phyloP scores from a whole-genome alignment of 2,113 vertebrate genomes.

The Sander lucioperca region DNA sequence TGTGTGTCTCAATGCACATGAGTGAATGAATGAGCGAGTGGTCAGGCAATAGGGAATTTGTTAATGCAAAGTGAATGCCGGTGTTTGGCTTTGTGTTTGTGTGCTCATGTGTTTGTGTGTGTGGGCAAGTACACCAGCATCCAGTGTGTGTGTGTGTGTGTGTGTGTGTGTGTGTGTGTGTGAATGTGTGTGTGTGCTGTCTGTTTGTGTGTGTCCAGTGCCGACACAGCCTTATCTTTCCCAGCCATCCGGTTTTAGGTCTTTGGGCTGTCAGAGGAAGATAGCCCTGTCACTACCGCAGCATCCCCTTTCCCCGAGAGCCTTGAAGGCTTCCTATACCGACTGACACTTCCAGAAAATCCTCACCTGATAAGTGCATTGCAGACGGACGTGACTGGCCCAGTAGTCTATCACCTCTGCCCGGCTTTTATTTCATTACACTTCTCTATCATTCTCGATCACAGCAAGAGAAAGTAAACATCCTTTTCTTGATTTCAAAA shows the following conservation, averaged over 20 bases:
- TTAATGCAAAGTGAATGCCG: constrained; percentile 80
- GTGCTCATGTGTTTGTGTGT: constrained; percentile 16
- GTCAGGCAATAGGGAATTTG: constrained; percentile 75
- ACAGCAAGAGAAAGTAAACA: constrained; percentile 41
- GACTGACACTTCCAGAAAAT: constrained; percentile 78
- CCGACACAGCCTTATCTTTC: constrained; percentile 73
- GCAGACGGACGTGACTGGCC: constrained; percentile 67
- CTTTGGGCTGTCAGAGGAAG: constrained; percentile 81
- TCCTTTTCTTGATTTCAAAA: constrained; percentile 43
- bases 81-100: constrained; percentile 60
- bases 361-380: constrained; percentile 78
- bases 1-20: constrained; percentile 46
- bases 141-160: constrained; percentile 3
- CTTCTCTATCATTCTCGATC: constrained; percentile 59
- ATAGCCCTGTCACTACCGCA: constrained; percentile 79
- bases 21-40: constrained; percentile 73
- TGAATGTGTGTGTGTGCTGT: constrained; percentile 37
- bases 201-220: constrained; percentile 69
- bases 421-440: constrained; percentile 73
- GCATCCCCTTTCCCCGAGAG: constrained; percentile 67
- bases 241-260: constrained; percentile 80
- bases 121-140: not conserved
- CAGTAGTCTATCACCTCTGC: constrained; percentile 52
- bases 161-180: constrained; percentile 33
- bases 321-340: constrained; percentile 77